Base-by-base conservation (phyloP, 2,113 vertebrate species). In the Genyomyrus donnyi region DNA sequence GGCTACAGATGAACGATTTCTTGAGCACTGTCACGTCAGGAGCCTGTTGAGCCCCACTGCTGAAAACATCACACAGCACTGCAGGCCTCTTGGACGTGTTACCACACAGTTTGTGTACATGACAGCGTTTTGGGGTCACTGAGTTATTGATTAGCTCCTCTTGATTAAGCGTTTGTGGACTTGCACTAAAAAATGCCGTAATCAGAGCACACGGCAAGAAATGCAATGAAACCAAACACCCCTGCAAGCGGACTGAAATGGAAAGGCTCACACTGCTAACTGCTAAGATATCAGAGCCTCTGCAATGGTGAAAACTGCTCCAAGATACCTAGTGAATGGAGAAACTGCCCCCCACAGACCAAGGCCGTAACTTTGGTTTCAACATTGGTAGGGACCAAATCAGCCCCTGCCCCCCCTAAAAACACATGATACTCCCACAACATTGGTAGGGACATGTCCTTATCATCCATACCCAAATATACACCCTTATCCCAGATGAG, bases 1-100 rank as follows among this genome's bases (percentile, higher is more conserved):
- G 88, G 89, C 70, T 89, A 90, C 66, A 86, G 89, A 90, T 53
- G 85, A 77, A 87, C 19, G 27, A 58, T 87, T 62, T 88, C 46
- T 46, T 27, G 56, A 11, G 42, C 88, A 53, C 11, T 70, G 58
- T 85, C 53, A 74, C 35, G 83, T 48, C 66, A 15, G 35, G 21
- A 11, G 48, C 48, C 46, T 84, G 35, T 53, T 39, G 86, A 87
- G 21, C 74, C 35, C 5, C 35, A 80, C 35, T 42, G 74, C 35
- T 42, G 35, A 42, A 42, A 80, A 42, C 74, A 80, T 19, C 35
- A 42, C 35, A 80, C 15, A 80, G 74, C 74, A 42, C 74, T 42
- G 74, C 74, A 39, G 35, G 35, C 74, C 74, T 42, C 74, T 19
- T 80, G 74, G 74, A 80, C 2, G 9, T 85, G 39, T 85, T n/a